A percentile compares a stretch with the other conserved stretches of the same genome.
phyloP scores from a whole-genome alignment of 2,113 vertebrate species.

The Lipotes vexillifer region DNA sequence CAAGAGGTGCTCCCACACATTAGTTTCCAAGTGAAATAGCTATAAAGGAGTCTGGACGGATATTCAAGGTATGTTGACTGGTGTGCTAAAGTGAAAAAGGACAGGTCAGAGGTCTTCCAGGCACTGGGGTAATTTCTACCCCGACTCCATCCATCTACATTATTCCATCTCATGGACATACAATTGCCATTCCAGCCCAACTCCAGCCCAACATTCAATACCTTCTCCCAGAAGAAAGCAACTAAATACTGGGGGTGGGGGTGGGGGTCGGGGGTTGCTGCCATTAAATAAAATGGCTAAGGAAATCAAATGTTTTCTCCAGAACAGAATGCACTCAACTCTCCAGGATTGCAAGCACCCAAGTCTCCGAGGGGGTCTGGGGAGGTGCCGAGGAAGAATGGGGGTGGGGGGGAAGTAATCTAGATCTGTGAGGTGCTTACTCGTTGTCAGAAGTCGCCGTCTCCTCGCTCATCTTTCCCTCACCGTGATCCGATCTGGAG shows the following conservation, averaged over 20 bases:
- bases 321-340: neutral
- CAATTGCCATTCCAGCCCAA: neutral
- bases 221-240: neutral
- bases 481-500: constrained; percentile 91
- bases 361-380: neutral
- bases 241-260: neutral
- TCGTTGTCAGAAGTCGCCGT: constrained; percentile 97
- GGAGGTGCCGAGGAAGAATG: neutral
- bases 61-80: neutral
- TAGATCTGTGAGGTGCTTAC: constrained; percentile 83
- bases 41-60: constrained; percentile 55
- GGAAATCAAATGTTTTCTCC: neutral
- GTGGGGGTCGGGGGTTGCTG: neutral
- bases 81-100: neutral
- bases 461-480: constrained; percentile 99
- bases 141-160: neutral
- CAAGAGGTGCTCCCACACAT: constrained; percentile 81
- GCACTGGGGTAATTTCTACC: neutral
- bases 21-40: constrained; percentile 77
- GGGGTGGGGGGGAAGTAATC: neutral
- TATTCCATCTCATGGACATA: neutral
- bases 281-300: neutral
- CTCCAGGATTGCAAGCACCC: constrained; percentile 32
- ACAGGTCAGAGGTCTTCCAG: neutral
- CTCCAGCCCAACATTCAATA: neutral